Conservation (phyloP, 2,888 invertebrate species). For the Molanna angustata region DNA sequence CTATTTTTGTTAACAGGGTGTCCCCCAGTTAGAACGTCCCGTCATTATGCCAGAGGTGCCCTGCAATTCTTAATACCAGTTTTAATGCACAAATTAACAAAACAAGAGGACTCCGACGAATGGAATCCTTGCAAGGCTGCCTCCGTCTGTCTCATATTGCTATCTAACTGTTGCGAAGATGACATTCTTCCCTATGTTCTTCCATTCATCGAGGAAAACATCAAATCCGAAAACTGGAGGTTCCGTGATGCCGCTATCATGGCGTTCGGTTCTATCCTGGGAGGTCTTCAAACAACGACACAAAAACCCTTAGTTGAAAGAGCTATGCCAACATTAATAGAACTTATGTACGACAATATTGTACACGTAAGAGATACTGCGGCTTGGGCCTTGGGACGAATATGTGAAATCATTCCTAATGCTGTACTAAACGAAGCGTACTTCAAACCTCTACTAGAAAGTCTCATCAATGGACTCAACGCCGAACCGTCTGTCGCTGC, state of each 20-base stretch:
- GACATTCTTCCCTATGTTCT: slow-evolving; percentile 93
- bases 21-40: slow-evolving; percentile 88
- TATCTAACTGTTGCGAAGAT: slow-evolving; percentile 97
- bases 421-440: slow-evolving; percentile 87
- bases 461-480: slow-evolving; percentile 80
- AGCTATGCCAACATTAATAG: slow-evolving; percentile 94
- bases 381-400: slow-evolving; percentile 97
- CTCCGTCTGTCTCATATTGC: slow-evolving; percentile 96
- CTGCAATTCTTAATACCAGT: slow-evolving; percentile 93
- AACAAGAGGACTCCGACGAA: slow-evolving; percentile 96
- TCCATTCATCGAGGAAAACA: slow-evolving; percentile 95
- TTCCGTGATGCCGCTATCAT: slow-evolving; percentile 95
- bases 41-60: slow-evolving; percentile 98
- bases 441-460: slow-evolving; percentile 76
- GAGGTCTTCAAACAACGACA: slow-evolving; percentile 84
- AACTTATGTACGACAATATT: slow-evolving; percentile 89
- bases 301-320: slow-evolving; percentile 93
- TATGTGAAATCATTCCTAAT: slow-evolving; percentile 96
- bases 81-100: slow-evolving; percentile 88
- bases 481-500: slow-evolving; percentile 96
- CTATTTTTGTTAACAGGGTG: too few species aligned
- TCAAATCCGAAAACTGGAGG: slow-evolving; percentile 90
- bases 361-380: slow-evolving; percentile 96
- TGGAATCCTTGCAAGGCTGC: slow-evolving; percentile 99
- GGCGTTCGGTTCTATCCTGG: slow-evolving; percentile 94